phyloP scores from a whole-genome alignment of 2,113 vertebrate genomes.

The Callocephalon fimbriatum region DNA sequence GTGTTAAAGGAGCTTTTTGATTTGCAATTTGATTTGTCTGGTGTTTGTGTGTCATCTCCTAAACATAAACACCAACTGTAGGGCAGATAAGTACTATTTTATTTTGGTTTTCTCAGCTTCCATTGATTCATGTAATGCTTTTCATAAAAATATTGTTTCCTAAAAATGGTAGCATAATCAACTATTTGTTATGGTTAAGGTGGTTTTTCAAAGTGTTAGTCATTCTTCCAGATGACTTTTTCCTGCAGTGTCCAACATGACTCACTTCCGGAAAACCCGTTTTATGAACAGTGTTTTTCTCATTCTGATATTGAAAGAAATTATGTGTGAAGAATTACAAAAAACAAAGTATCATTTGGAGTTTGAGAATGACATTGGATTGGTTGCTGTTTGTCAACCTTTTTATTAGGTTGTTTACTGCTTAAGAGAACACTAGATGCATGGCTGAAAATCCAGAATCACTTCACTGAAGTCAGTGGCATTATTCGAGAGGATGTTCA shows the following conservation, averaged over 20 bases:
- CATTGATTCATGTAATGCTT: background rate
- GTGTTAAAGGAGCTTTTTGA: background rate
- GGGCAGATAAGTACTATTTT: background rate
- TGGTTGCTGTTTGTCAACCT: background rate
- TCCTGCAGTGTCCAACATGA: background rate
- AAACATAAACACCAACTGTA: background rate
- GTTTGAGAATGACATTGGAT: background rate
- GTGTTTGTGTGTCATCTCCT: background rate
- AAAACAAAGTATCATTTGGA: background rate
- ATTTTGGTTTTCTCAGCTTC: background rate
- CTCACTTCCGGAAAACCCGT: background rate
- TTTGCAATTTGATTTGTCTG: background rate
- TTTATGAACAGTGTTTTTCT: background rate
- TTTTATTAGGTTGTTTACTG: background rate
- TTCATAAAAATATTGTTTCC: background rate
- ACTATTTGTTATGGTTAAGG: background rate
- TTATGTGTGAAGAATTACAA: background rate
- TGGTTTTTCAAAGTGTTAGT: conserved; percentile 13
- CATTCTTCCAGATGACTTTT: background rate
- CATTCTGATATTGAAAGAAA: background rate
- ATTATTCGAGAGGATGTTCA: background rate
- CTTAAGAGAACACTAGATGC: background rate
- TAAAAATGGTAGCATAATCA: background rate
- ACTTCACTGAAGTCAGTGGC: background rate
- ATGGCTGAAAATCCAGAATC: background rate